phyloP scores from a whole-genome alignment of 2,888 invertebrate genomes.

The Chrysolina oricalcia region DNA sequence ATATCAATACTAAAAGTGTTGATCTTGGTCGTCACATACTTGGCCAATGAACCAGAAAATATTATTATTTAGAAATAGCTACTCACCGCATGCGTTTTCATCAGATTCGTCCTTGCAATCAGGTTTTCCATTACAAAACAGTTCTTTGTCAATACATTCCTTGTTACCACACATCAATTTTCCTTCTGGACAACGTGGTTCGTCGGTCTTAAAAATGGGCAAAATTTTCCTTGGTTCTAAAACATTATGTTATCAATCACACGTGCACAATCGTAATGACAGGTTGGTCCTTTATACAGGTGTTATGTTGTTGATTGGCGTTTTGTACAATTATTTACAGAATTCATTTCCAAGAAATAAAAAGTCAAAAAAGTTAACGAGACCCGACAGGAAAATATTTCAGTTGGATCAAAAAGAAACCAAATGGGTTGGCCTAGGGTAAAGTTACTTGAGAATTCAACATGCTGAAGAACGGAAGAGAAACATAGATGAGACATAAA shows the following conservation, averaged over 20 bases:
- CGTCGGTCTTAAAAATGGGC: constrained; percentile 93
- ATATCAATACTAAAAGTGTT: no score
- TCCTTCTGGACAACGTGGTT: constrained; percentile 92
- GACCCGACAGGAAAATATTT: constrained; percentile 28
- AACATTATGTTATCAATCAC: constrained; percentile 16
- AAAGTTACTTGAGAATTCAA: not conserved
- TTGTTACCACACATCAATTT: constrained; percentile 94
- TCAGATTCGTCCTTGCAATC: constrained; percentile 96
- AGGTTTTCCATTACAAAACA: constrained; percentile 94
- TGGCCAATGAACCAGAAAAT: constrained; percentile 8
- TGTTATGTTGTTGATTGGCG: constrained; percentile 59
- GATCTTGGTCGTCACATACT: no score
- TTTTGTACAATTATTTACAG: constrained; percentile 55
- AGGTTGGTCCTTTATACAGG: constrained; percentile 53
- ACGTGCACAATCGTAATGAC: not conserved
- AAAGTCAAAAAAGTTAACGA: constrained; percentile 50
- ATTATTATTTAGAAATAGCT: not conserved
- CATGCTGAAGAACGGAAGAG: not conserved
- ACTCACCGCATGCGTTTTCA: constrained; percentile 96
- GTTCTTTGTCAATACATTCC: constrained; percentile 91
- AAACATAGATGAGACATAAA: not conserved
- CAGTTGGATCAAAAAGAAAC: not conserved
- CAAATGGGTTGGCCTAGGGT: not conserved
- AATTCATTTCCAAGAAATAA: constrained; percentile 50
- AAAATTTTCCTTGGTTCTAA: constrained; percentile 91